Conservation (phyloP, 2,888 invertebrate species). For the Chouioia cunea region DNA sequence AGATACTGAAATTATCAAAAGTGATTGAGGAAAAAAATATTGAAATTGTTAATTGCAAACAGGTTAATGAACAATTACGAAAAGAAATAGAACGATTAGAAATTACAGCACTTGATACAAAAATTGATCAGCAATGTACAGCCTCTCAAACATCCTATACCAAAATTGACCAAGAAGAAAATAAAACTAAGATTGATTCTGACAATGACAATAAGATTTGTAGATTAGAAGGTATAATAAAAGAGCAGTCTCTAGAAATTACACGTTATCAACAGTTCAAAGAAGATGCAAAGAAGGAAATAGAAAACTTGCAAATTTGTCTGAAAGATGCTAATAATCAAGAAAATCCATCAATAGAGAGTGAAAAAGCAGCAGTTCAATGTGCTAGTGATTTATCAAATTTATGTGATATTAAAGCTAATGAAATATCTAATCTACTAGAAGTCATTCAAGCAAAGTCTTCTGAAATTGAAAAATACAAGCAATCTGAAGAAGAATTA, state of each 20-base stretch:
- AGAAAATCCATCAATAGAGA: not conserved
- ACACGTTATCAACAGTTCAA: not conserved
- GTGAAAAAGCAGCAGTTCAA: conserved; percentile 9
- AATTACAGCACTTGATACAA: conserved; percentile 2
- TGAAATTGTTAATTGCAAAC: conserved; percentile 26
- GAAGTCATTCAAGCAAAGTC: conserved; percentile 23
- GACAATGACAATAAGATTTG: conserved; percentile 15
- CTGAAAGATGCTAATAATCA: not conserved
- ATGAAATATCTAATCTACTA: conserved; percentile 26
- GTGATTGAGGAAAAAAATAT: conserved; percentile 19
- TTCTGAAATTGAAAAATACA: conserved; percentile 30
- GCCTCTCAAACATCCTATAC: not conserved
- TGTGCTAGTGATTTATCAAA: not conserved
- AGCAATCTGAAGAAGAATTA: conserved; percentile 31
- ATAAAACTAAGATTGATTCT: not conserved
- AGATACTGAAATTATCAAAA: conserved; percentile 11
- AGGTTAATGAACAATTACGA: conserved; percentile 19
- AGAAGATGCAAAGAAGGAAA: conserved; percentile 9
- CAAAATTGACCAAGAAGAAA: not conserved
- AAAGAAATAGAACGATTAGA: conserved; percentile 17
- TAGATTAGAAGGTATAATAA: conserved; percentile 10
- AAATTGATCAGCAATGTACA: not conserved
- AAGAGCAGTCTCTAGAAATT: conserved; percentile 23
- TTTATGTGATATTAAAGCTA: conserved; percentile 2
- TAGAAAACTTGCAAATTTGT: conserved; percentile 7